Evolutionary conservation across 2,797 vertebrate genomes (phyloP), one percentile per base, ranked within the genome.

Genomic region (Lepus oiostolus): DNA sequence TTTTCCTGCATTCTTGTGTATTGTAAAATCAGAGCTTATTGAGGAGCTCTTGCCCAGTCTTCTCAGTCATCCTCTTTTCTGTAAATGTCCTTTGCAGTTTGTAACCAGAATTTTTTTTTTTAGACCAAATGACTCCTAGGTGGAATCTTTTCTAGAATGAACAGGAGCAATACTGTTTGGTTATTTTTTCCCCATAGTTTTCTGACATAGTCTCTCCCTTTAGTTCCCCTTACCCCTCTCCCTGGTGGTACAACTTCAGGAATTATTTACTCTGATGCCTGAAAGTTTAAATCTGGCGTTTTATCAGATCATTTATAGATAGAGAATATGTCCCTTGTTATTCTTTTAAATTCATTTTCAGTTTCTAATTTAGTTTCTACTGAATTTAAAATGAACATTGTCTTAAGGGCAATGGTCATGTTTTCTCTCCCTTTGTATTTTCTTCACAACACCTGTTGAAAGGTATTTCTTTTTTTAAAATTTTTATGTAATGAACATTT

Each of bases 281-380:
- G 52, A 22, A 77, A 72, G 22, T 80, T 92, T 79, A 68, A 94
- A 63, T 35, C 32, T 86, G 32, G 19, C 50, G 65, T 63, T 84
- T 84, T 60, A 75, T 71, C 19, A 85, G 71, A 50, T 85, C 47
- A 35, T 71, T 30, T 63, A 22, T 60, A 58, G 21, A 30, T 54
- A 26, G 12, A 50, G 54, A 85, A 72, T 11, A 65, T 85, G 85
- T 85, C 32, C 24, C 62, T 91, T 79, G 30, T 35, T 91, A 58
- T 75, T 94, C 76, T 93, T 90, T 79, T 71, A 71, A 86, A 52
- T 72, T 90, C 22, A 24, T 75, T 95, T 82, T 90, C 21, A 79
- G 22, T 71, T 91, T 82, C 24, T 70, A 86, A 86, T 92, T 76
- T 75, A 47, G 12, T 75, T 91, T 85, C 47, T 77, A 13, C 52